These are phyloP conservation scores for Oophaga pumilio DNA, from an alignment of 2,113 vertebrate species.

Conservation along the genomic window DNA sequence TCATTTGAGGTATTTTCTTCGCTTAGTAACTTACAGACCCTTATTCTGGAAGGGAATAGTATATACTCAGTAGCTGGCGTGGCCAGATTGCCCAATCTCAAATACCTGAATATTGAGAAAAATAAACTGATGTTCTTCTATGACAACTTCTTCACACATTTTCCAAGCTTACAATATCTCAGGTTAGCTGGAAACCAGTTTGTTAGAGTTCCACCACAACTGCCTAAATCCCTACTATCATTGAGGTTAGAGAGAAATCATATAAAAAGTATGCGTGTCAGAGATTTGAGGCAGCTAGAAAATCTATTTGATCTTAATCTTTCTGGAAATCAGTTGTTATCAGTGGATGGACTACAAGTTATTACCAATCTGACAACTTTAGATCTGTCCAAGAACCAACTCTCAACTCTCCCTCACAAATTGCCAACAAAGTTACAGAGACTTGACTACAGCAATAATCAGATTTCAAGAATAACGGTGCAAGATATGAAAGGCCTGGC, in stretches of 20 bases:
- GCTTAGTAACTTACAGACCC: slow-evolving; percentile 70
- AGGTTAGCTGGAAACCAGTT: slow-evolving; percentile 77
- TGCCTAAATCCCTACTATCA: slow-evolving; percentile 74
- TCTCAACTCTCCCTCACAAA: slow-evolving; percentile 69
- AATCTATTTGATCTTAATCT: slow-evolving; percentile 75
- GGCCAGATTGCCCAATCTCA: slow-evolving; percentile 69
- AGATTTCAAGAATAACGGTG: slow-evolving; percentile 71
- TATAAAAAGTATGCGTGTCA: slow-evolving; percentile 70
- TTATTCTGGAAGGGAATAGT: slow-evolving; percentile 75
- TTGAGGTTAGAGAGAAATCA: slow-evolving; percentile 80
- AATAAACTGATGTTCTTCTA: slow-evolving; percentile 73
- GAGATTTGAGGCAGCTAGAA: slow-evolving; percentile 74
- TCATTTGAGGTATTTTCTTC: slow-evolving; percentile 64
- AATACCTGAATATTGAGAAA: slow-evolving; percentile 71
- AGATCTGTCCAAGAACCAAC: slow-evolving; percentile 77
- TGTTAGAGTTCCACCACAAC: slow-evolving; percentile 70
- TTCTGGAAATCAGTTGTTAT: slow-evolving; percentile 76
- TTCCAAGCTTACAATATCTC: slow-evolving; percentile 73
- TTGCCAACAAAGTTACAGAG: slow-evolving; percentile 75
- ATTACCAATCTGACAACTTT: slow-evolving; percentile 74
- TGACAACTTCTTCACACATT: slow-evolving; percentile 68
- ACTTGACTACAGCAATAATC: slow-evolving; percentile 79
- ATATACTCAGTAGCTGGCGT: slow-evolving; percentile 70
- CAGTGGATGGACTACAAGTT: slow-evolving; percentile 74
- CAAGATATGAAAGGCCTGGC: slow-evolving; percentile 74